These are phyloP conservation scores for Thermophis baileyi DNA, from an alignment of 2,113 vertebrate species.

Conservation along the genomic window DNA sequence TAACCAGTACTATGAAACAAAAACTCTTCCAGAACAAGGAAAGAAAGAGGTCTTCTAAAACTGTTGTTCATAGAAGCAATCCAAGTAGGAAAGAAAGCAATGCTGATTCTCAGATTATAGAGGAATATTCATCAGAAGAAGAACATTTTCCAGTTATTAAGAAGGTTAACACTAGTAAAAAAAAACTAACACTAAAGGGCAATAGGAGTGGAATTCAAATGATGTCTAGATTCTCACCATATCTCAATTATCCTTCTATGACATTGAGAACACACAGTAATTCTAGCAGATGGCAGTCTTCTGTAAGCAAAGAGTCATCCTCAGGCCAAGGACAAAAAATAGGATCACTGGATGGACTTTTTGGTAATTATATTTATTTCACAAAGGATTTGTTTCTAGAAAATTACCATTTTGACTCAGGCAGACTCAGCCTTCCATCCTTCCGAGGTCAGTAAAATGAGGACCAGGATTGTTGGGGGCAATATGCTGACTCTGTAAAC, in stretches of 20 bases:
- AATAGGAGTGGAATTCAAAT: constrained; percentile 36
- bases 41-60: background rate
- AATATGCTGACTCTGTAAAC: too few species aligned
- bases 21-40: background rate
- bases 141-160: constrained; percentile 65
- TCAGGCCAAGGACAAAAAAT: constrained; percentile 28
- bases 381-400: constrained; percentile 18
- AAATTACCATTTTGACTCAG: background rate
- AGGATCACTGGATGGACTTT: constrained; percentile 72
- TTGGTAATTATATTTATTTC: constrained; percentile 71
- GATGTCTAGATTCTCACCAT: constrained; percentile 21
- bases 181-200: constrained; percentile 27
- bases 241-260: constrained; percentile 20
- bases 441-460: too few species aligned
- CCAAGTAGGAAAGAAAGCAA: background rate
- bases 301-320: constrained; percentile 15
- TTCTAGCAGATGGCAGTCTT: background rate
- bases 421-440: too few species aligned
- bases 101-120: constrained; percentile 66
- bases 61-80: constrained; percentile 1
- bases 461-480: too few species aligned
- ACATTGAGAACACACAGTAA: constrained; percentile 9
- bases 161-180: constrained; percentile 40
- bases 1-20: background rate
- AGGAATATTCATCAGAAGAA: constrained; percentile 80